A percentile compares a stretch with the other conserved stretches of the same genome.
Evolutionary conservation across 2,113 vertebrate species (phyloP).

Genomic region (Anoura caudifer): DNA sequence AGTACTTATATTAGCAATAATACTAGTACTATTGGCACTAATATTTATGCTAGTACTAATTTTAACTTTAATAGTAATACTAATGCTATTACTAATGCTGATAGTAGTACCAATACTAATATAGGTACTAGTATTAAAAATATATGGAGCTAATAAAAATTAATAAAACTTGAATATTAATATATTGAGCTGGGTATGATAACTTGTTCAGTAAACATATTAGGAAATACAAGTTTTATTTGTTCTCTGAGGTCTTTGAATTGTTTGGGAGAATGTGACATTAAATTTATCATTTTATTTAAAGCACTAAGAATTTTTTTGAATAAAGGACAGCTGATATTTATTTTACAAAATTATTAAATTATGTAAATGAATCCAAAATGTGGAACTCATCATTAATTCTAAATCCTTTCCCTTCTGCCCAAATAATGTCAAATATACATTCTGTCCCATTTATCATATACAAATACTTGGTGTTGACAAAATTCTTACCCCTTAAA

Average conservation of each 20-base stretch:
- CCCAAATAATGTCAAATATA: background rate
- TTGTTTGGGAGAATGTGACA: background rate
- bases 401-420: background rate
- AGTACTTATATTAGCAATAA: background rate
- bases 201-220: background rate
- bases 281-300: background rate
- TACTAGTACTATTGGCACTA: background rate
- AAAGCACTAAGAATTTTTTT: no score
- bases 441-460: background rate
- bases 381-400: background rate
- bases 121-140: background rate
- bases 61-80: background rate
- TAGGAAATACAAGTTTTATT: background rate
- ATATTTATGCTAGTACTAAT: background rate
- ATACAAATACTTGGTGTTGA: background rate
- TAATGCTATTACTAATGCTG: background rate
- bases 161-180: background rate
- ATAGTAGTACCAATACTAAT: background rate
- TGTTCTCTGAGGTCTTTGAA: slow-evolving; percentile 5
- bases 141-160: background rate
- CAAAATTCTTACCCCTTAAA: background rate
- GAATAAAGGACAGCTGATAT: slow-evolving; percentile 30
- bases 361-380: slow-evolving; percentile 41
- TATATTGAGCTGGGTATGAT: background rate
- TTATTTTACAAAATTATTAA: slow-evolving; percentile 34